phyloP scores from a whole-genome alignment of 2,797 vertebrate genomes.

The Peromyscus nudipes region DNA sequence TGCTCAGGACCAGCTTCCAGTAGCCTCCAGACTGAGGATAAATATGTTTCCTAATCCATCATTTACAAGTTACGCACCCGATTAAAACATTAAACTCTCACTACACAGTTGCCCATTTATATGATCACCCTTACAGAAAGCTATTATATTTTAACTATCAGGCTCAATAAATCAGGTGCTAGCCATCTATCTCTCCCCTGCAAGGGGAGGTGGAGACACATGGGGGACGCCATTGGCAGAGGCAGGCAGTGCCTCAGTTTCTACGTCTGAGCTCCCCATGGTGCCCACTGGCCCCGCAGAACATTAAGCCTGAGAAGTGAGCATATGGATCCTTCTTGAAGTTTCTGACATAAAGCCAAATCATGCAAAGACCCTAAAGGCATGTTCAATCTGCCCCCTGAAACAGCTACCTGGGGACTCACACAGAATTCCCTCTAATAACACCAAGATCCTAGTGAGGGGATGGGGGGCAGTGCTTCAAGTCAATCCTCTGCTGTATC shows the following conservation, averaged over 20 bases:
- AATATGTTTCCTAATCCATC: slow-evolving; percentile 84
- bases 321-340: slow-evolving; percentile 18
- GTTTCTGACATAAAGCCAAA: slow-evolving; percentile 70
- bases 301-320: slow-evolving; percentile 52
- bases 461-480: background rate
- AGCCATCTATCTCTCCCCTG: slow-evolving; percentile 78
- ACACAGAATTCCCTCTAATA: background rate
- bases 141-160: slow-evolving; percentile 85
- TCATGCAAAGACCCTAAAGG: slow-evolving; percentile 49
- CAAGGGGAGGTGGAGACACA: background rate
- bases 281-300: slow-evolving; percentile 1
- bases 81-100: slow-evolving; percentile 85
- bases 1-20: slow-evolving; percentile 81
- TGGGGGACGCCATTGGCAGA: background rate
- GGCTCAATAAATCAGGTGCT: slow-evolving; percentile 79
- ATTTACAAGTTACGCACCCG: slow-evolving; percentile 82
- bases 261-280: background rate
- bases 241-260: slow-evolving; percentile 13
- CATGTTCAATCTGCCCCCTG: slow-evolving; percentile 28
- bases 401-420: slow-evolving; percentile 10
- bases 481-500: background rate
- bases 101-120: slow-evolving; percentile 80
- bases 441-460: background rate
- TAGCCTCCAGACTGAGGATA: slow-evolving; percentile 82
- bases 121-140: slow-evolving; percentile 80